Evolutionary conservation across 2,797 vertebrate genomes (phyloP).

Genomic region (Pseudochirops corinnae): DNA sequence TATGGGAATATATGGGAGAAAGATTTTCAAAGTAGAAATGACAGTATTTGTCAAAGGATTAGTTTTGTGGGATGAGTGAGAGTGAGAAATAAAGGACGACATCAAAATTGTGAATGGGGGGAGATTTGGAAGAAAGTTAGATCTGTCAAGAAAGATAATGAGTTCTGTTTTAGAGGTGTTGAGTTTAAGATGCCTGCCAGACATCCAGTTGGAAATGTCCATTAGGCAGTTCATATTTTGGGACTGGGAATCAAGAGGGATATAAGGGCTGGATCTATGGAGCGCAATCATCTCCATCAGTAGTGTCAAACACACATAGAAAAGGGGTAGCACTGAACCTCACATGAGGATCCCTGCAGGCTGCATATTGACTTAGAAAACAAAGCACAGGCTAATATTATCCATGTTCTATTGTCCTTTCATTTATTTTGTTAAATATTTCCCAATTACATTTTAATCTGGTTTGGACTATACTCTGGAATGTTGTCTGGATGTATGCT

Average conservation of each 20-base stretch:
- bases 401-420: background rate
- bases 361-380: background rate
- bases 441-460: background rate
- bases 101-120: background rate
- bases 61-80: background rate
- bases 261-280: background rate
- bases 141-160: background rate
- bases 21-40: background rate
- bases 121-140: background rate
- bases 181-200: background rate
- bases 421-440: background rate
- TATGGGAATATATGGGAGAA: background rate
- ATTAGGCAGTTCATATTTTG: background rate
- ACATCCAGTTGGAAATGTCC: background rate
- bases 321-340: background rate
- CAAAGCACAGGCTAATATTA: background rate
- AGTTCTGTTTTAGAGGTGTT: background rate
- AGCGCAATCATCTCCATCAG: background rate
- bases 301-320: background rate
- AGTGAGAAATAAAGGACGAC: background rate
- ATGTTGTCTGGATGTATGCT: background rate
- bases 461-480: background rate
- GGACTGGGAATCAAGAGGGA: background rate
- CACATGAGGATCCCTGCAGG: background rate
- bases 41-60: background rate